Evolutionary conservation across 2,888 invertebrate genomes (phyloP), one percentile per base, ranked within the genome.

Genomic region (Xiphydria camelus): DNA sequence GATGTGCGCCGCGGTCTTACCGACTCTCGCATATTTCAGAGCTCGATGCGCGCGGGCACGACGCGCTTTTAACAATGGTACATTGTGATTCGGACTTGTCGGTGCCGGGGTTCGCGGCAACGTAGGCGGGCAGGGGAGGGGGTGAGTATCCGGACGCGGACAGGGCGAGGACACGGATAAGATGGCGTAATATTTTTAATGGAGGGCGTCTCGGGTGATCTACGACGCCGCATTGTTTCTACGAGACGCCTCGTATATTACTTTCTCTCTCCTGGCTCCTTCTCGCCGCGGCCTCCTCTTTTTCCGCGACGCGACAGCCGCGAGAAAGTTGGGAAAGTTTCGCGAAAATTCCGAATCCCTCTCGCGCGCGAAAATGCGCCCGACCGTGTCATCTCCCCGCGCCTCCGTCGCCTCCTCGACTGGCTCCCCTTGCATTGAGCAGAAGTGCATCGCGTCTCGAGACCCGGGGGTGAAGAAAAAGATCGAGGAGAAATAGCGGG

Each of bases 101-200:
- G 58, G 52, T 58, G 49, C 42, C 48, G 53, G 60, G 46, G 49
- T 40, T 40, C 41, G 41, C 37, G 51, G 48, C 39, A 39, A 35
- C 36, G 50, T 51, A 44, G 47, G 40, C 25, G 38, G 38, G 31
- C 45, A 33, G 20, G 36, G 33, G 44, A 37, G 43, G 25, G 32
- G 34, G 31, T 21, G 32, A 22, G 9, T 15, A 7, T 23, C 21
- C 12, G 3, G 43, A 45, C 41, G 49, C 59, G 58, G 54, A 48
- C 58, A 39, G n/a, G n/a, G n/a, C 37, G 35, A 29, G 45, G 43
- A 44, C 36, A 53, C 53, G 60, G 60, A 57, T 63, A 70, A 72
- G 70, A 69, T 68, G 71, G 66, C 67, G 72, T 69, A 73, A 71
- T 73, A 74, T 73, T 74, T 73, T 73, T 73, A 74, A 73, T 72